These are phyloP conservation scores for Dasypus novemcinctus DNA, from an alignment of 2,113 vertebrate species.

Conservation along the genomic window DNA sequence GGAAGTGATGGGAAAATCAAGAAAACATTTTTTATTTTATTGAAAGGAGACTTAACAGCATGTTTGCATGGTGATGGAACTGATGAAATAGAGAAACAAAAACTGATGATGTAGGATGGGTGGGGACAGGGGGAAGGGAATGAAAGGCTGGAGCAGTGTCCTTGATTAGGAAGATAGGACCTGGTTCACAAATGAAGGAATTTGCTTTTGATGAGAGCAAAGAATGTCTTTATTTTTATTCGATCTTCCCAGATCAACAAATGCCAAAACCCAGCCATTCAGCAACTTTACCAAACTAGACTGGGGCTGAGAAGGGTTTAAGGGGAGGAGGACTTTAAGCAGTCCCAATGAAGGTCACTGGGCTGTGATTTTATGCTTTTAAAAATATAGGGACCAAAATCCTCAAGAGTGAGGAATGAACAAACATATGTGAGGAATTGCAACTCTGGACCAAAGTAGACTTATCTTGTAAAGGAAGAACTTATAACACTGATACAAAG, in stretches of 20 bases:
- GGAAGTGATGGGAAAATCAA: no score
- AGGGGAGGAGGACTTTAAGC: not conserved
- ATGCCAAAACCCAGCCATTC: not conserved
- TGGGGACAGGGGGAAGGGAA: not conserved
- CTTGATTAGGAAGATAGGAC: not conserved
- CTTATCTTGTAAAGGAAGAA: no score
- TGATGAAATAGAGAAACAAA: not conserved
- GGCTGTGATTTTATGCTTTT: not conserved
- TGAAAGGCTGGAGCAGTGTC: not conserved
- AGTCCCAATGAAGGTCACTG: not conserved
- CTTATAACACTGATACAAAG: no score
- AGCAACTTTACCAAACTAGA: not conserved
- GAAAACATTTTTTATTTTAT: conserved; percentile 1
- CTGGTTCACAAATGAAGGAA: not conserved
- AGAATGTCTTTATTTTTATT: not conserved
- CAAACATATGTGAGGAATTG: no score
- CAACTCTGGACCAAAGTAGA: no score
- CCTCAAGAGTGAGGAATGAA: no score
- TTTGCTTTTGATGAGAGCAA: not conserved
- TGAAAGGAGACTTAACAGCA: not conserved
- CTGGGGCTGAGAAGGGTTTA: not conserved
- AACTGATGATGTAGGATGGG: not conserved
- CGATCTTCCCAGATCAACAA: not conserved
- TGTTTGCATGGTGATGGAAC: not conserved
- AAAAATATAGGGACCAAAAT: not conserved